Evolutionary conservation across 1,140 invertebrate species (phyloP), one percentile per base, ranked within the genome.

Genomic region (Drosophila setifemur): DNA sequence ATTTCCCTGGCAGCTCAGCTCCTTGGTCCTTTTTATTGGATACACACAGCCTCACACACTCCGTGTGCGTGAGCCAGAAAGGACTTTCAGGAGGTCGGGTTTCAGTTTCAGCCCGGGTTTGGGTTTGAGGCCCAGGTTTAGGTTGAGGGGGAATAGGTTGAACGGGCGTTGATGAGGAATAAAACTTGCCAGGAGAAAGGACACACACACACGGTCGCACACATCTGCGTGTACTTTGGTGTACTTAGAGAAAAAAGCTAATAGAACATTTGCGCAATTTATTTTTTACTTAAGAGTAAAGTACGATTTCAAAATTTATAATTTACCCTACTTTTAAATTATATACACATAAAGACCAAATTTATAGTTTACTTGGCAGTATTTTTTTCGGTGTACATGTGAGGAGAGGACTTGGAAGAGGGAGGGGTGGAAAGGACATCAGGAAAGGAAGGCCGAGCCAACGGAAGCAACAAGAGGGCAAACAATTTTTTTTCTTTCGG

Each of bases 401-500:
- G n/a, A n/a, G n/a, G n/a, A n/a, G n/a, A n/a, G n/a, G n/a, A n/a
- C 5, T 35, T 35, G 31, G 4, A 2, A 11, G 33, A 8, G 7
- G 28, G 33, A 60, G 23, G 40, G 25, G 39, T 57, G 18, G 26
- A 21, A 21, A 33, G 42, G 25, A 67, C 39, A 50, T 35, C 28
- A 55, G 39, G 26, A 42, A 71, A 28, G 43, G 43, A 52, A 9
- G 25, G 21, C 52, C 54, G 40, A 42, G 55, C 79, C 64, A 53
- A 73, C 82, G 47, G 40, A 83, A 74, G 79, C 81, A 83, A 85
- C 81, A 83, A 83, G 79, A 85, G 76, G 69, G 79, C 69, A 85
- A 72, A 37, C 33, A 29, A 40, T 64, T 64, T 64, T 45, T 64
- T n/a, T 63, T 42, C 50, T 54, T 75, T 75, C 58, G 58, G 57